Evolutionary conservation across 2,113 vertebrate species (phyloP), one percentile per base, ranked within the genome.

Genomic region (Isichthys henryi): DNA sequence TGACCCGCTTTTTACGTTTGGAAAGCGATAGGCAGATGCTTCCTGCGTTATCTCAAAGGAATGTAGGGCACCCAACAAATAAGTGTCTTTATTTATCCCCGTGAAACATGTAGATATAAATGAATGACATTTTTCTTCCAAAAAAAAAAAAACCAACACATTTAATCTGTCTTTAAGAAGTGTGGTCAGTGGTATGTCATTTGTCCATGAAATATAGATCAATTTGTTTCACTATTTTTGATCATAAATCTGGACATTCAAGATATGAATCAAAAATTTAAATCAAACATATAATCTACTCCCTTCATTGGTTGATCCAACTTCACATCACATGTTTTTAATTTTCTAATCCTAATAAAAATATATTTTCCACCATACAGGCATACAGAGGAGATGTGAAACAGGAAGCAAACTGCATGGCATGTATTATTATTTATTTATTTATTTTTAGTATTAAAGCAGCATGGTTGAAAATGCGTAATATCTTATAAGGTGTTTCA

Each of bases 1-100:
- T 91, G 92, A 92, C 91, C 92, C 62, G 88, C 90, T 92, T 92
- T 89, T 90, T 89, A 87, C 52, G 80, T 90, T 86, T 23, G 70
- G 74, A 62, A 86, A 7, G 46, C 15, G 27, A 90, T 27, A n/a
- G 86, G 87, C 48, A 53, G 77, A 90, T 88, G 84, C 86, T 70
- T 88, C 74, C 88, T 80, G 46, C 53, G 84, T 89, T 89, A 90
- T 90, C 88, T 91, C 88, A 70, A 66, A 89, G 21, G 74, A 90
- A 91, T 90, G 85, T 91, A 89, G 90, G 92, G 77, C 90, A 90
- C 83, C 35, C 88, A 62, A 43, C 58, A 88, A 88, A 91, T 88
- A 89, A 82, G 83, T 21, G n/a, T 21, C 21, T 49, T 90, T 90
- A 43, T 62, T 84, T 89, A 43, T 89, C 35, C 19, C 88, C 15